Evolutionary conservation across 1,140 invertebrate species (phyloP).

Genomic region (Apis florea): DNA sequence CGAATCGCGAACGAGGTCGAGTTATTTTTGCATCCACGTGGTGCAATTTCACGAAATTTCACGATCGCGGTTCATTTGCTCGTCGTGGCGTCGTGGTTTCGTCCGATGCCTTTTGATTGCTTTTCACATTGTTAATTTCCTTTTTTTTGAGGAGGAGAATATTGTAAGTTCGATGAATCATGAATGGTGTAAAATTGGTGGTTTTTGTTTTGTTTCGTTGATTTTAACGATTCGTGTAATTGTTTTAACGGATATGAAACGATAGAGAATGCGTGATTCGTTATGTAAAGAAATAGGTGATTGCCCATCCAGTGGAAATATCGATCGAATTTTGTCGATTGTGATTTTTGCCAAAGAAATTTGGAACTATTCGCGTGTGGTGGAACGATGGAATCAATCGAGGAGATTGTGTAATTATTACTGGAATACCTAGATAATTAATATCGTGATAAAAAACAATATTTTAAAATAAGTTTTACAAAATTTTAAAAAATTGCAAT

Average conservation of each 20-base stretch:
- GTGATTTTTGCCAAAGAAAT: neutral
- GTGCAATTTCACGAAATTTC: conserved; percentile 8
- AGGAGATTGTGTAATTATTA: neutral
- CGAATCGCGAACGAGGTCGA: conserved; percentile 4
- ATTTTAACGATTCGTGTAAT: neutral
- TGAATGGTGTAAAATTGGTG: neutral
- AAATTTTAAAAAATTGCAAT: no score
- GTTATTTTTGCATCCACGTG: neutral
- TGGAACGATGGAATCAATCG: neutral
- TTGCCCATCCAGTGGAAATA: neutral
- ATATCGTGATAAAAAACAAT: neutral
- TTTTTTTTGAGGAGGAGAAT: neutral
- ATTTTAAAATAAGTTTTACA: neutral
- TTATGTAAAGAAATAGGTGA: no score
- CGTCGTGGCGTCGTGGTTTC: neutral
- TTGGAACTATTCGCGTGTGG: neutral
- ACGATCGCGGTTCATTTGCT: neutral
- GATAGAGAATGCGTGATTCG: neutral
- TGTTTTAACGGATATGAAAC: neutral
- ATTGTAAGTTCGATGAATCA: neutral
- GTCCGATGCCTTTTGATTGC: neutral
- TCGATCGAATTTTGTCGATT: neutral
- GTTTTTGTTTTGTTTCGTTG: neutral
- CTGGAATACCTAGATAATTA: neutral
- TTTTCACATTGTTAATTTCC: neutral